These are phyloP conservation scores for Cebidichthys violaceus DNA, from an alignment of 2,113 vertebrate species.

Conservation along the genomic window DNA sequence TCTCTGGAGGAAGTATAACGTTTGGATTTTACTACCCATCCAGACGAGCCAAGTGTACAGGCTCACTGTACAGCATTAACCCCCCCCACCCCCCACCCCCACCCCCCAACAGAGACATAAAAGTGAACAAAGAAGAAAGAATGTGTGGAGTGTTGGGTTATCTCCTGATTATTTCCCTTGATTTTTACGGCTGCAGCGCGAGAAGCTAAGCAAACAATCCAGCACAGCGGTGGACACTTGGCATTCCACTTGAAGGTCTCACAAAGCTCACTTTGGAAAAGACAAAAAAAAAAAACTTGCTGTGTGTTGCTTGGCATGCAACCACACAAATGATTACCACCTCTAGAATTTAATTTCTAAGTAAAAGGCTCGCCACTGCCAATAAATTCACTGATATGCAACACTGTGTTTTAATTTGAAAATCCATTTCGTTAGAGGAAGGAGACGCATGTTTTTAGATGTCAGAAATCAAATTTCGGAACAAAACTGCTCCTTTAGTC, in stretches of 20 bases:
- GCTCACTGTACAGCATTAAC: constrained; percentile 42
- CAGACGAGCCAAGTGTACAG: constrained; percentile 31
- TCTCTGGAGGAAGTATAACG: constrained; percentile 74
- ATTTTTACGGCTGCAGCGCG: constrained; percentile 66
- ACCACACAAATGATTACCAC: constrained; percentile 36
- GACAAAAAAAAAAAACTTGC: constrained; percentile 11
- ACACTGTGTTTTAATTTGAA: constrained; percentile 67
- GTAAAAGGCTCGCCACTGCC: constrained; percentile 49
- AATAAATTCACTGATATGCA: constrained; percentile 59
- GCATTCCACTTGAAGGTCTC: constrained; percentile 53
- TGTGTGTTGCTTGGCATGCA: constrained; percentile 59
- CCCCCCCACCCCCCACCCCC: constrained; percentile 7
- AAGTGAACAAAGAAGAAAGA: constrained; percentile 70
- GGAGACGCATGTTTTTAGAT: constrained; percentile 23
- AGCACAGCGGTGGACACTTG: constrained; percentile 55
- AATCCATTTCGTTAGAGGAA: constrained; percentile 13
- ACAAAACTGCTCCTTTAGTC: constrained; percentile 28
- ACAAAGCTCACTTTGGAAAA: constrained; percentile 54
- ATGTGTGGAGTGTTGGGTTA: constrained; percentile 58
- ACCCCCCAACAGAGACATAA: constrained; percentile 54
- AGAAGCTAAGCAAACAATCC: constrained; percentile 67
- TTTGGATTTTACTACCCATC: constrained; percentile 55
- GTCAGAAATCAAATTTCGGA: not conserved
- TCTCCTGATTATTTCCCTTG: constrained; percentile 72
- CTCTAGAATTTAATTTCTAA: constrained; percentile 49